Conservation (phyloP, 2,113 vertebrate genomes). For the Aix galericulata region DNA sequence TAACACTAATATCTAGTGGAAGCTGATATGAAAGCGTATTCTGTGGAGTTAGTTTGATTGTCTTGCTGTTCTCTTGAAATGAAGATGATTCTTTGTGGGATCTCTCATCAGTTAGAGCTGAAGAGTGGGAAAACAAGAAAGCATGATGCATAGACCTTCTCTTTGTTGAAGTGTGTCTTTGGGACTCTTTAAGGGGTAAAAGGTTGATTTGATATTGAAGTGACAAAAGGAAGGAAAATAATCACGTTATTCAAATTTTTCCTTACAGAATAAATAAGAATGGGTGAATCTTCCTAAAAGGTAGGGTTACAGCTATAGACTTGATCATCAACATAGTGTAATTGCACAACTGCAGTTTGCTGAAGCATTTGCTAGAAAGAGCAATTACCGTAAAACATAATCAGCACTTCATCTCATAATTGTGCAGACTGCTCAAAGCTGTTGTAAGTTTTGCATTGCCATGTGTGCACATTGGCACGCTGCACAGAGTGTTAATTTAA, state of each 20-base stretch:
- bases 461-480: constrained; percentile 5
- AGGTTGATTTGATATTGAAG: not conserved
- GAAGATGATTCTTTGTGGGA: not conserved
- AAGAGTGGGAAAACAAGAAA: not conserved
- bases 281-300: not conserved
- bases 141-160: not conserved
- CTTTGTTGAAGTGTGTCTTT: not conserved
- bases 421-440: constrained; percentile 11
- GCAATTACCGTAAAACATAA: constrained; percentile 32
- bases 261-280: not conserved
- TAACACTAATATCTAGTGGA: not conserved
- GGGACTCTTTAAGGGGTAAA: not conserved
- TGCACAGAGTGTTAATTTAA: not conserved
- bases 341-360: not conserved
- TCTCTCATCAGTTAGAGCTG: not conserved
- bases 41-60: not conserved
- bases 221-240: not conserved
- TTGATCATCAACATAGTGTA: not conserved
- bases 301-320: not conserved
- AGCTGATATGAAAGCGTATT: not conserved
- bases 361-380: constrained; percentile 29
- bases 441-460: not conserved
- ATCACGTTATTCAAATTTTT: not conserved
- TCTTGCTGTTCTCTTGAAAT: not conserved
- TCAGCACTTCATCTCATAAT: not conserved